Evolutionary conservation across 53 echinoderm and acorn worm genomes (phyloP).

Genomic region (Paracentrotus lividus): DNA sequence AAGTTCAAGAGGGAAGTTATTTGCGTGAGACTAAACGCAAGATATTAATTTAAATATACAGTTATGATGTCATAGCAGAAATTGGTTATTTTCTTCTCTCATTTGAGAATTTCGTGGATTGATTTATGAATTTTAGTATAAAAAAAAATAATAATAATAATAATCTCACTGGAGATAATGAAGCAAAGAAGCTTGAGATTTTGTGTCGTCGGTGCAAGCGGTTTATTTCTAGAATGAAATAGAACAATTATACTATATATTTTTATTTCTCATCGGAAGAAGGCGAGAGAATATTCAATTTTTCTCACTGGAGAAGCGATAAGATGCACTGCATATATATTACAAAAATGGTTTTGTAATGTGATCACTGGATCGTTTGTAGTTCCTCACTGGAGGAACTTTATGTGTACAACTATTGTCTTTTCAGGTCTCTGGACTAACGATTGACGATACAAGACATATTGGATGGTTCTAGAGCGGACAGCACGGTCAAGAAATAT

Average conservation of each 20-base stretch:
- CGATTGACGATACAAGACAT: neutral
- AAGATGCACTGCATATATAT: neutral
- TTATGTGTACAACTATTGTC: neutral
- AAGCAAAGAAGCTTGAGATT: no score
- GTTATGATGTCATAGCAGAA: no score
- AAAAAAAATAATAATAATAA: neutral
- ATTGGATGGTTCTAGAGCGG: neutral
- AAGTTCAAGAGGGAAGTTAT: neutral
- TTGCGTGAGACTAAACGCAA: neutral
- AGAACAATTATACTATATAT: no score
- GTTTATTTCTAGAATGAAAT: no score
- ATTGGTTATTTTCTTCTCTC: no score
- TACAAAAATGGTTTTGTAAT: neutral
- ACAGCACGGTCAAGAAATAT: conserved; percentile 1
- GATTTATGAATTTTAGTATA: no score
- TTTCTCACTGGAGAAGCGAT: neutral
- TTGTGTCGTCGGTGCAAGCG: no score
- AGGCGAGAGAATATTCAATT: neutral
- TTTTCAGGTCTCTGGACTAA: neutral
- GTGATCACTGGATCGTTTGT: neutral
- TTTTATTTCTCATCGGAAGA: no score
- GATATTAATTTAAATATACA: no score
- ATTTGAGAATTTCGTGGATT: no score
- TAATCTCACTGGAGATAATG: neutral
- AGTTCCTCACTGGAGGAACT: no score